phyloP scores from a whole-genome alignment of 2,113 vertebrate species.

The Oceanodroma tethys region DNA sequence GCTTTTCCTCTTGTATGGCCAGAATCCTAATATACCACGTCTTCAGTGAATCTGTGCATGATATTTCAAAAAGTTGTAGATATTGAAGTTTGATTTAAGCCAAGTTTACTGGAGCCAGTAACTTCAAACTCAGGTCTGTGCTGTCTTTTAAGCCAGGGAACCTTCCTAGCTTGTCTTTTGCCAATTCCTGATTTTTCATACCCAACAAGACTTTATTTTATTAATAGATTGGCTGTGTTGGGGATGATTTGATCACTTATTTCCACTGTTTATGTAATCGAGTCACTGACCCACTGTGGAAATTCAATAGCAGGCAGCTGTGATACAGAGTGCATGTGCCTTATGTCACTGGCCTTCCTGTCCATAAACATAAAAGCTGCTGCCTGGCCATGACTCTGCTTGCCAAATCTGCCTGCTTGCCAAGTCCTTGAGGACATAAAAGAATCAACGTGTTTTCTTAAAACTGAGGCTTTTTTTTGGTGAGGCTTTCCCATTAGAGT shows the following conservation, averaged over 20 bases:
- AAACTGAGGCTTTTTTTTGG: background rate
- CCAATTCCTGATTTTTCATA: background rate
- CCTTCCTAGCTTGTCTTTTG: background rate
- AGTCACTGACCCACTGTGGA: conserved; percentile 35
- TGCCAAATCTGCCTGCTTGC: background rate
- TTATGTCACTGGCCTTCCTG: conserved; percentile 27
- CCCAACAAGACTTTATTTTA: background rate
- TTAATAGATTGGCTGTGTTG: background rate
- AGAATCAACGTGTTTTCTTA: background rate
- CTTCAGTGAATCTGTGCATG: background rate
- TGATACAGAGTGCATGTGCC: background rate
- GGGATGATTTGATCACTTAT: background rate
- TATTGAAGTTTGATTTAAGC: background rate
- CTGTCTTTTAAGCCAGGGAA: background rate
- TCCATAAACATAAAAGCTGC: conserved; percentile 31
- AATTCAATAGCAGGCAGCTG: conserved; percentile 10
- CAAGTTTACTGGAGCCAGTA: background rate
- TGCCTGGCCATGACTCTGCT: background rate
- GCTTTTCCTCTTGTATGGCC: background rate
- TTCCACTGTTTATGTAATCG: background rate
- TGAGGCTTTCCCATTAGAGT: background rate
- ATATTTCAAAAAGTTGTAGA: background rate
- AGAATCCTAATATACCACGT: background rate
- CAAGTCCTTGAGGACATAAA: background rate
- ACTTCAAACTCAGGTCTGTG: background rate